Conservation (phyloP, 2,888 invertebrate genomes). For the Linnaemya tessellans region DNA sequence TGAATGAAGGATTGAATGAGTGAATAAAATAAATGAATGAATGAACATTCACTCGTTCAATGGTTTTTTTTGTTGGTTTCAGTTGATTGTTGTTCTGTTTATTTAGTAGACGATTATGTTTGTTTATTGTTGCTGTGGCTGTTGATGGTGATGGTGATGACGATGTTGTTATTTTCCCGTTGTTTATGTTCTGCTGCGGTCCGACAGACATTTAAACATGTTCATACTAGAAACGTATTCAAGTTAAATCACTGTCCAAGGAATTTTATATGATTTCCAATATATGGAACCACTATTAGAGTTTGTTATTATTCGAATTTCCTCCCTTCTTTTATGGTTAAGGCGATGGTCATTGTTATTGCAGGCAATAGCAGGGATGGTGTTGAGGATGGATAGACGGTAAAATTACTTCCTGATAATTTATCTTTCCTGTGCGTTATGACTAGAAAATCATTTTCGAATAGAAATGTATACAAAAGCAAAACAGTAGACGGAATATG, state of each 20-base stretch:
- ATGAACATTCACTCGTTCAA: constrained; percentile 13
- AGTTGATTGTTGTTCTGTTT: constrained; percentile 51
- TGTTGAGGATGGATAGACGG: constrained; percentile 37
- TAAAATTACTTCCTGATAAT: constrained; percentile 66
- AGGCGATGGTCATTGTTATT: constrained; percentile 23
- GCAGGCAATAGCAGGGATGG: neutral
- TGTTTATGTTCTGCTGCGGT: constrained; percentile 36
- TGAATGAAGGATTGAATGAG: constrained; percentile 8
- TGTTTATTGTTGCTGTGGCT: constrained; percentile 58
- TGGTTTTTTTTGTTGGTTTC: constrained; percentile 29
- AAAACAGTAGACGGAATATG: constrained; percentile 15
- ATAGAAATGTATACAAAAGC: constrained; percentile 4
- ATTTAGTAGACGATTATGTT: constrained; percentile 67
- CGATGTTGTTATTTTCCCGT: constrained; percentile 33
- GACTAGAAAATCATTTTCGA: constrained; percentile 48
- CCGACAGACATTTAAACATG: constrained; percentile 27
- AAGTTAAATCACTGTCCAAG: constrained; percentile 25
- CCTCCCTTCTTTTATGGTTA: constrained; percentile 12
- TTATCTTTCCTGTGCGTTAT: constrained; percentile 68
- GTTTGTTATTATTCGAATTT: constrained; percentile 32
- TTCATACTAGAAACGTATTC: constrained; percentile 17
- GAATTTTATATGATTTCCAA: constrained; percentile 39
- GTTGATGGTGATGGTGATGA: constrained; percentile 43
- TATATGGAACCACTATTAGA: constrained; percentile 39
- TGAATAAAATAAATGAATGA: constrained; percentile 17